Percentiles rank a stretch among this genome's conserved stretches.
phyloP scores from a whole-genome alignment of 1,140 invertebrate species.

The Drosophila auraria region DNA sequence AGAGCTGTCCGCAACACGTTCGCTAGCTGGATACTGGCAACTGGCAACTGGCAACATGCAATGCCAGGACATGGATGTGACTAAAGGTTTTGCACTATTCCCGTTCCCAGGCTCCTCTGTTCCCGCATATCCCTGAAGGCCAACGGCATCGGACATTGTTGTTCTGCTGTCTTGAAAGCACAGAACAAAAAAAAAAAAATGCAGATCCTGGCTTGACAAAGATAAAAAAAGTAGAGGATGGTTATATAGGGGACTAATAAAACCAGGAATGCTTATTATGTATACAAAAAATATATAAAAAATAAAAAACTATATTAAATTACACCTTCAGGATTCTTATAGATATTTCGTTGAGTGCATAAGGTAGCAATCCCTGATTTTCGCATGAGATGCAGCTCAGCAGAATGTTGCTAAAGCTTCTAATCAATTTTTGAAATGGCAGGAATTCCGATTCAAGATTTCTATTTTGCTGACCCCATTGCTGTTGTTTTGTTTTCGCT shows the following conservation, averaged over 20 bases:
- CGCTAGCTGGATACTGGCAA: slow-evolving; percentile 14
- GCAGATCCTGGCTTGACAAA: too few species aligned
- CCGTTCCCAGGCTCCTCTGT: neutral
- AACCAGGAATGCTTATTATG: neutral
- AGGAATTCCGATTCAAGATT: slow-evolving; percentile 64
- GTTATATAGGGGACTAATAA: too few species aligned
- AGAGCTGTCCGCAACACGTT: slow-evolving; percentile 77
- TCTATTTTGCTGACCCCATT: slow-evolving; percentile 62
- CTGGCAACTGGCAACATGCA: slow-evolving; percentile 24
- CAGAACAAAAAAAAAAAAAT: neutral
- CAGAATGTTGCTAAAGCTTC: slow-evolving; percentile 69
- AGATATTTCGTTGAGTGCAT: slow-evolving; percentile 3
- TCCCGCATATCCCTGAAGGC: slow-evolving; percentile 57
- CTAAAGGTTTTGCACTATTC: slow-evolving; percentile 10
- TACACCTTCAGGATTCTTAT: too few species aligned
- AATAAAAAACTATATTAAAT: neutral
- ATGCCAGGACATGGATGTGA: slow-evolving; percentile 40
- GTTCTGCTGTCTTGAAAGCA: slow-evolving; percentile 23
- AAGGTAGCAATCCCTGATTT: slow-evolving; percentile 2
- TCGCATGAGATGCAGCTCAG: slow-evolving; percentile 39
- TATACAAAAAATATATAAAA: neutral
- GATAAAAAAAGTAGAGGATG: neutral
- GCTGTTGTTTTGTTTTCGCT: slow-evolving; percentile 37
- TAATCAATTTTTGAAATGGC: slow-evolving; percentile 78
- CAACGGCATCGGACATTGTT: slow-evolving; percentile 24